A percentile compares a stretch with the other conserved stretches of the same genome.
Conservation (phyloP, 1,140 invertebrate species). For the Coptotermes formosanus region DNA sequence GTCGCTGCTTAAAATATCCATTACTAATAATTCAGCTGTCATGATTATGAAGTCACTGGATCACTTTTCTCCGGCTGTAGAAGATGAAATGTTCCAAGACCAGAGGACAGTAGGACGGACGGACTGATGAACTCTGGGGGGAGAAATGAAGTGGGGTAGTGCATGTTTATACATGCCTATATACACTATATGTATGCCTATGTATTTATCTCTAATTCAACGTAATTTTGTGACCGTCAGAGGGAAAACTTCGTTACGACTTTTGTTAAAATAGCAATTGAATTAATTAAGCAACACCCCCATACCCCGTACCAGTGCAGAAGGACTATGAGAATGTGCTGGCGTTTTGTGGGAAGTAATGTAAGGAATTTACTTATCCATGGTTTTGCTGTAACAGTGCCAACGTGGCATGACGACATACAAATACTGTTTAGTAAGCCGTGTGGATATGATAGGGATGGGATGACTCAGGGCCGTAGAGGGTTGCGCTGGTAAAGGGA, state of each 20-base stretch:
- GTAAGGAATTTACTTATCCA: slow-evolving; percentile 26
- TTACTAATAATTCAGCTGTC: too few relatives aligned
- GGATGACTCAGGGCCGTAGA: neutral
- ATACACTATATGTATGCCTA: too few relatives aligned
- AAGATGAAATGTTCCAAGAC: neutral
- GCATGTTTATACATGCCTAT: neutral
- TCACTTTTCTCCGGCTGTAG: neutral
- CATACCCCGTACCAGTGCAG: neutral
- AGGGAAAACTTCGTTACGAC: slow-evolving; percentile 26
- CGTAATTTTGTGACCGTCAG: slow-evolving; percentile 23
- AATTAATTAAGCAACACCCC: slow-evolving; percentile 24
- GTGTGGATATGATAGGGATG: neutral
- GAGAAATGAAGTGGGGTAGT: neutral
- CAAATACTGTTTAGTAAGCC: neutral
- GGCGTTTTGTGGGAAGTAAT: slow-evolving; percentile 27
- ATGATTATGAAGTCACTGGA: too few relatives aligned
- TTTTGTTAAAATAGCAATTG: slow-evolving; percentile 30
- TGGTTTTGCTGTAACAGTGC: neutral
- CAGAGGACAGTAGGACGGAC: neutral
- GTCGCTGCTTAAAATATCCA: too few relatives aligned
- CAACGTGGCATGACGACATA: neutral
- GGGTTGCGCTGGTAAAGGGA: slow-evolving; percentile 6
- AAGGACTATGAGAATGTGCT: slow-evolving; percentile 18
- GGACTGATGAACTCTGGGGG: too few relatives aligned
- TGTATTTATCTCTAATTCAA: neutral